These are phyloP conservation scores for Coregonus ussuriensis DNA, from an alignment of 2,797 vertebrate species.

Conservation along the genomic window DNA sequence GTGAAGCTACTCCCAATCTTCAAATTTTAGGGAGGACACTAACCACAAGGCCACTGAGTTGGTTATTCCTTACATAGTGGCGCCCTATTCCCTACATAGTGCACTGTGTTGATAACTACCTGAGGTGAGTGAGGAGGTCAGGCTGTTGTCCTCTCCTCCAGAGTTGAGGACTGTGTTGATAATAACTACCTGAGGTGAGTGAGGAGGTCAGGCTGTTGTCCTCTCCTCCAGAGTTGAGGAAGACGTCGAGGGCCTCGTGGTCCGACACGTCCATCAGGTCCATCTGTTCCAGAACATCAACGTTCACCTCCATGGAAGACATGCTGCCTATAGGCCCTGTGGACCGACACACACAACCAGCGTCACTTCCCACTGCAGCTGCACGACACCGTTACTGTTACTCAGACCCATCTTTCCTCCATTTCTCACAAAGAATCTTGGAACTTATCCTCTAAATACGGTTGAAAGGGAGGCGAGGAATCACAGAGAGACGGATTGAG, in stretches of 20 bases:
- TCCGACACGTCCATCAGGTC: conserved; percentile 89
- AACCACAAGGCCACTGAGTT: no score
- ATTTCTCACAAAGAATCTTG: not conserved
- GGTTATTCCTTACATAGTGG: no score
- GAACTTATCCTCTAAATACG: not conserved
- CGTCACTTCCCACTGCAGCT: not conserved
- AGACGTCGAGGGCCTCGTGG: conserved; percentile 96
- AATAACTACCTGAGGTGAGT: conserved; percentile 58
- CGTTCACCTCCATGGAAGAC: conserved; percentile 85
- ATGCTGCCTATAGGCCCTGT: conserved; percentile 60
- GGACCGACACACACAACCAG: not conserved
- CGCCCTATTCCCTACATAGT: no score
- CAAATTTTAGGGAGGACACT: no score
- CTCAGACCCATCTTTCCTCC: not conserved
- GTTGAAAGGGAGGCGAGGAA: not conserved
- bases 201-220: conserved; percentile 78
- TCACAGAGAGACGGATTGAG: not conserved
- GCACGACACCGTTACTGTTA: not conserved
- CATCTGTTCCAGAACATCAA: conserved; percentile 92
- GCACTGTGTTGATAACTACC: not conserved
- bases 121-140: conserved; percentile 74
- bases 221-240: conserved; percentile 86
- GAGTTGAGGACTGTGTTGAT: conserved; percentile 80
- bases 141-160: conserved; percentile 76
- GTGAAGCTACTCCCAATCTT: no score